phyloP scores from a whole-genome alignment of 2,888 invertebrate species.

The Mylabris sibirica region DNA sequence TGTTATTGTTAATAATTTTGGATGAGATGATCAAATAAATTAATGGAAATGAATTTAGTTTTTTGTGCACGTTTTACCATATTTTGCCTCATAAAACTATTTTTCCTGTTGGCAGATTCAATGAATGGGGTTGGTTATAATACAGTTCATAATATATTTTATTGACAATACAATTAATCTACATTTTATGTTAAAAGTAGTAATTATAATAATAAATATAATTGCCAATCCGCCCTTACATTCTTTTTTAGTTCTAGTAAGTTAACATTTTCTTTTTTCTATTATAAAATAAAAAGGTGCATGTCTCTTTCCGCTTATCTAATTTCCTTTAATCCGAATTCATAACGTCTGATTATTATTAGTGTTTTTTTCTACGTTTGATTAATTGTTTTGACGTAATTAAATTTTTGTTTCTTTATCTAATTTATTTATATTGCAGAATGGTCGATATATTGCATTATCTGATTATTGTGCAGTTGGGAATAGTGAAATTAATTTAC shows the following conservation, averaged over 20 bases:
- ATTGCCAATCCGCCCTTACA: constrained; percentile 53
- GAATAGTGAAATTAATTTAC: constrained; percentile 87
- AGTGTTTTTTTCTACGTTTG: not conserved
- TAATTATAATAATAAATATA: constrained; percentile 41
- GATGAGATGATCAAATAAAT: constrained; percentile 1
- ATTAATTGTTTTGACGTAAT: not conserved
- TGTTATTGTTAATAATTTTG: not conserved
- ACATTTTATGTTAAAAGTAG: constrained; percentile 67
- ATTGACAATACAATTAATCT: constrained; percentile 69
- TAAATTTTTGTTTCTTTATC: not conserved
- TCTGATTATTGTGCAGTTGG: constrained; percentile 94
- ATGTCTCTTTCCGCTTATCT: constrained; percentile 25
- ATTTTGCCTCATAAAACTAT: not conserved
- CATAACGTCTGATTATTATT: constrained; percentile 17
- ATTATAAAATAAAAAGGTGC: constrained; percentile 32
- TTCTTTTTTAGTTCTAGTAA: constrained; percentile 61
- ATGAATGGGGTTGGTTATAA: constrained; percentile 59
- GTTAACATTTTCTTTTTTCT: constrained; percentile 49
- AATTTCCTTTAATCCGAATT: constrained; percentile 16
- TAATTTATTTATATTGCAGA: constrained; percentile 62
- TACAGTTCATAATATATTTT: constrained; percentile 70
- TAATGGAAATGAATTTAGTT: constrained; percentile 9
- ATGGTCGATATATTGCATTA: constrained; percentile 84
- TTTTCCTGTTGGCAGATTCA: constrained; percentile 70
- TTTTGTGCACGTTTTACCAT: constrained; percentile 13